Evolutionary conservation across 2,888 invertebrate species (phyloP), one percentile per base, ranked within the genome.

Genomic region (Hirtodrosophila cameraria): DNA sequence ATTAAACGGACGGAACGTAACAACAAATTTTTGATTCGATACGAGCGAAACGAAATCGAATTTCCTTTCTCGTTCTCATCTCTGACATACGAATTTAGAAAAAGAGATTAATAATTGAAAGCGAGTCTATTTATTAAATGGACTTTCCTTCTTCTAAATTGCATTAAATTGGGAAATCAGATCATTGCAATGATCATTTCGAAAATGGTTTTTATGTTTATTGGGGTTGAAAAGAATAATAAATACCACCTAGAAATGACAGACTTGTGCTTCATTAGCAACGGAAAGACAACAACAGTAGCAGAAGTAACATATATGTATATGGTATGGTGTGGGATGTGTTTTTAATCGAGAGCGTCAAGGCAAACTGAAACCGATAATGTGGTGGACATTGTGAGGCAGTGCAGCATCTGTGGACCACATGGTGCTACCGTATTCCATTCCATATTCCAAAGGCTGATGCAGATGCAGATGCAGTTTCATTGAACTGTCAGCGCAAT

Each of bases 321-420:
- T 35, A 30, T 42, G 8, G 31, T 35, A 25, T 7, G n/a, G n/a
- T n/a, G n/a, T n/a, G n/a, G n/a, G n/a, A n/a, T n/a, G n/a, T n/a
- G n/a, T n/a, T 7, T 23, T 0, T 7, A 7, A 23, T 8, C 18
- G 5, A 4, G 18, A 18, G 18, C 18, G 18, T 5, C 15, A 15
- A 25, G 42, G 57, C 20, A 11, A 31, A 45, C 16, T 48, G 42
- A 20, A 52, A 25, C 36, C 28, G 31, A 4, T 25, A 9, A 11
- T 39, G 9, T 18, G 41, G 39, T 36, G 54, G 36, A 60, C 39
- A 54, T 46, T 45, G 28, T 31, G 41, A 8, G 5, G 46, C 42
- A 46, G 15, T 36, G 39, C 30, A 8, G 50, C 82, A 82, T 81
- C 72, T 82, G 86, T 53, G 42, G 38, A 42, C 86, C 86, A 82